A percentile compares a stretch with the other conserved stretches of the same genome.
phyloP scores from a whole-genome alignment of 2,113 vertebrate species.

The Sterrhoptilus dennistouni region DNA sequence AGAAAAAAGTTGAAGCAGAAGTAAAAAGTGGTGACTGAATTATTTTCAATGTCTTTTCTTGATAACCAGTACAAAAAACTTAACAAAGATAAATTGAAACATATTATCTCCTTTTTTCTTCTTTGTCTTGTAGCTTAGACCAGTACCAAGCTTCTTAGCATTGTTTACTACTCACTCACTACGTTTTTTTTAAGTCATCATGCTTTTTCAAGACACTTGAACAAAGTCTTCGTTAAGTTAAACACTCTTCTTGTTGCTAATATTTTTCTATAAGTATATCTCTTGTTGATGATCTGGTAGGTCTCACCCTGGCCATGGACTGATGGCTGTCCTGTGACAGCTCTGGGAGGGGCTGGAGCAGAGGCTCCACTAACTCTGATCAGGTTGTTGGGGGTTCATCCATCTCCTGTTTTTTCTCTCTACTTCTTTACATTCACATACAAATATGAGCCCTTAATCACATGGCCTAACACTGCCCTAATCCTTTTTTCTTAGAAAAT shows the following conservation, averaged over 20 bases:
- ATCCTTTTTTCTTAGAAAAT: neutral
- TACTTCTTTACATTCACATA: accelerated
- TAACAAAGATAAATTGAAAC: neutral
- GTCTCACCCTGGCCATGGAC: neutral
- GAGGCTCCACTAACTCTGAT: neutral
- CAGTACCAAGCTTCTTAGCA: neutral
- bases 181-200: neutral
- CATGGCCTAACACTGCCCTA: neutral
- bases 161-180: neutral
- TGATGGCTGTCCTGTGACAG: neutral
- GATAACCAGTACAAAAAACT: neutral
- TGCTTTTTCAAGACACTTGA: neutral
- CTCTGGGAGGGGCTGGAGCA: neutral
- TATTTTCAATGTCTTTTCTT: neutral
- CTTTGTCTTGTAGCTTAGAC: neutral
- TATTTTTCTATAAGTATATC: neutral
- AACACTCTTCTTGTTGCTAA: neutral
- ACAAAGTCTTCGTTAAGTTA: neutral
- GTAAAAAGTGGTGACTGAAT: neutral
- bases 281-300: neutral
- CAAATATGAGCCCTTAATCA: neutral
- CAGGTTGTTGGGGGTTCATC: neutral
- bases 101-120: neutral
- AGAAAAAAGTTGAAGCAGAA: neutral
- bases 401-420: neutral